Percentiles rank a stretch among this genome's conserved stretches.
phyloP scores from a whole-genome alignment of 2,113 vertebrate genomes.

The Amphiprion ocellaris region DNA sequence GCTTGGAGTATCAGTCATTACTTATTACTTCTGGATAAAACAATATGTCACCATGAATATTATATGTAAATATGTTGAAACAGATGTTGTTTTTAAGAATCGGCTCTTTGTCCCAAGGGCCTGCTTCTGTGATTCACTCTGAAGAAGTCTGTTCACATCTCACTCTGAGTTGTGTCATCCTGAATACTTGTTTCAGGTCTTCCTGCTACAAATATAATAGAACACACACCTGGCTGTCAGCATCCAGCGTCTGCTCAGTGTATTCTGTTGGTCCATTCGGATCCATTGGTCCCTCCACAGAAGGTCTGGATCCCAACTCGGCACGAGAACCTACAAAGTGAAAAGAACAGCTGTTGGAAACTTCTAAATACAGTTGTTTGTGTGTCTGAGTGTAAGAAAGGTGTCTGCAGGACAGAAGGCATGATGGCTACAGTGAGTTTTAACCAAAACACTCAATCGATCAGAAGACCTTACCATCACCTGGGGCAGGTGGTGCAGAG shows the following conservation, averaged over 20 bases:
- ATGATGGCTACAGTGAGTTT: background rate
- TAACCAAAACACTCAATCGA: conserved; percentile 5
- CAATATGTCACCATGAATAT: background rate
- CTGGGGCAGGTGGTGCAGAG: conserved; percentile 49
- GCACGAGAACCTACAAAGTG: conserved; percentile 55
- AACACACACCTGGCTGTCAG: conserved; percentile 86
- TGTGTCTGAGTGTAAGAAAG: background rate
- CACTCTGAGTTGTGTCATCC: background rate
- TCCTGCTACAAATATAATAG: background rate
- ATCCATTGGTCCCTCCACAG: conserved; percentile 81
- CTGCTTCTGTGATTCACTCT: too few species aligned
- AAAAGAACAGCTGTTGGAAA: conserved; percentile 1
- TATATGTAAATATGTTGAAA: background rate
- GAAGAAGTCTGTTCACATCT: background rate
- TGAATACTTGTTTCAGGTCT: background rate
- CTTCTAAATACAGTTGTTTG: background rate
- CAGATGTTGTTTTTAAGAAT: background rate
- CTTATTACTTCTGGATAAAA: background rate
- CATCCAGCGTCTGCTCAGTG: conserved; percentile 91
- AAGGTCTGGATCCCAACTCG: conserved; percentile 68
- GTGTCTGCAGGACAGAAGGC: background rate
- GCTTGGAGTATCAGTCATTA: too few species aligned
- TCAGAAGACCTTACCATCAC: conserved; percentile 64
- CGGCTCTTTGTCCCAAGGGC: background rate
- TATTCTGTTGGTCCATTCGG: conserved; percentile 85